A percentile compares a stretch with the other conserved stretches of the same genome.
Conservation (phyloP, 2,888 invertebrate genomes). For the Oligia strigilis region DNA sequence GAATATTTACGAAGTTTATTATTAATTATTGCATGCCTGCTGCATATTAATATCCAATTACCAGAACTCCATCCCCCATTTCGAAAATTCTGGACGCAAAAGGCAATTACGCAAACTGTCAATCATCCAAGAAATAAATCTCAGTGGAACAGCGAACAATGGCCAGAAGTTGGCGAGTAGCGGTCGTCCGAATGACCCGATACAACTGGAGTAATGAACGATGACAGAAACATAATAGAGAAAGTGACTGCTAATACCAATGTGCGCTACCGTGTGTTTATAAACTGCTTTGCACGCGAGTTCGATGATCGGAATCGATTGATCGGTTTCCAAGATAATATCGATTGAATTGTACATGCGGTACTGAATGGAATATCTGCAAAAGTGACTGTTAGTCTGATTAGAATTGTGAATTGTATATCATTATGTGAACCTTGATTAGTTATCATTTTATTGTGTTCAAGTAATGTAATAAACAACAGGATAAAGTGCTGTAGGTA, state of each 20-base stretch:
- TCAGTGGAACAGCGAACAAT: conserved; percentile 49
- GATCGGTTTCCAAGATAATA: conserved; percentile 45
- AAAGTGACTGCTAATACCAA: conserved; percentile 65
- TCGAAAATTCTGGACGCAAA: conserved; percentile 31
- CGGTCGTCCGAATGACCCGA: conserved; percentile 60
- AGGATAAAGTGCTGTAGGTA: background rate
- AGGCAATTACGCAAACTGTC: conserved; percentile 58
- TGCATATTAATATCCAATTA: conserved; percentile 34
- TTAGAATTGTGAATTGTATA: conserved; percentile 12
- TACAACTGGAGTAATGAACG: conserved; percentile 60
- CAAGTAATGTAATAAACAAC: conserved; percentile 17
- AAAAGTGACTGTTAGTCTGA: conserved; percentile 1
- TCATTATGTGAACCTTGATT: conserved; percentile 16
- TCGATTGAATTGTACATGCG: conserved; percentile 41
- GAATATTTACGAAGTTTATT: conserved; percentile 13
- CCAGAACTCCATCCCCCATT: conserved; percentile 23
- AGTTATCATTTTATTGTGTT: conserved; percentile 36
- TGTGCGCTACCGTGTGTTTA: conserved; percentile 52
- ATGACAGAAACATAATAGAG: conserved; percentile 71
- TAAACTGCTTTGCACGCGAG: conserved; percentile 49
- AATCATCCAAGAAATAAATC: conserved; percentile 58
- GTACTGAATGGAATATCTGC: conserved; percentile 28
- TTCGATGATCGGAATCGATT: conserved; percentile 58
- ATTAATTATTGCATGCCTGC: conserved; percentile 21
- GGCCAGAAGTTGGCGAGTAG: conserved; percentile 45